Conservation (phyloP, 2,797 vertebrate species). For the Brotula barbata region DNA sequence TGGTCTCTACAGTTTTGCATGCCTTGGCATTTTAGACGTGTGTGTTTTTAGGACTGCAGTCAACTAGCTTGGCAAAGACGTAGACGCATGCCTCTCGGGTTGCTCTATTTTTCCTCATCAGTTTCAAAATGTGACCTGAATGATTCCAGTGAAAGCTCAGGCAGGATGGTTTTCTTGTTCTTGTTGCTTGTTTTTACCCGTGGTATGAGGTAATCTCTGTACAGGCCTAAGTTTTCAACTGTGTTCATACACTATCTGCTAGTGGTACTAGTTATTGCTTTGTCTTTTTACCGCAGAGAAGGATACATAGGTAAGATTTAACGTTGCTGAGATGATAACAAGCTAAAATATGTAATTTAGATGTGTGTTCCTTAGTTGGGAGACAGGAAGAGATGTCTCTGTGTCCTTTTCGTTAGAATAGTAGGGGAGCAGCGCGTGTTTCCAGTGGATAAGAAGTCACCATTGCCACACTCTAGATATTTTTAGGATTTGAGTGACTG, state of each 20-base stretch:
- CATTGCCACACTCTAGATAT: conserved; percentile 4
- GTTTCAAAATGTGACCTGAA: conserved; percentile 55
- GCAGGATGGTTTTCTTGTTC: conserved; percentile 11
- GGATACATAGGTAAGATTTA: too few species aligned
- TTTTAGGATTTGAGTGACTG: neutral
- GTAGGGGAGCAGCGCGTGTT: too few species aligned
- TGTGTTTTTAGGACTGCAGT: conserved; percentile 73
- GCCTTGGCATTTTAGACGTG: conserved; percentile 67
- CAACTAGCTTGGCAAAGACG: conserved; percentile 57
- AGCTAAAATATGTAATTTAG: too few species aligned
- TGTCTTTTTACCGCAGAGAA: neutral
- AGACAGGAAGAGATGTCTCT: too few species aligned
- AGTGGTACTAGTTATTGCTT: neutral
- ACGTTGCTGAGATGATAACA: too few species aligned
- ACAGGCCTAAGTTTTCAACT: neutral
- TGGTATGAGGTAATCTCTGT: neutral
- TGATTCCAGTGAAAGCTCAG: conserved; percentile 45
- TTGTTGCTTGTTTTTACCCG: conserved; percentile 2
- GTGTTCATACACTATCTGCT: neutral
- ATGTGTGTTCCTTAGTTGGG: too few species aligned
- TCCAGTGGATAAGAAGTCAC: neutral
- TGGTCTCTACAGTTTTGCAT: conserved; percentile 72
- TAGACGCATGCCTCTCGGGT: conserved; percentile 59
- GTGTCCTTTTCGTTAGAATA: too few species aligned
- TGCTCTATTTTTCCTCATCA: conserved; percentile 53